Evolutionary conservation across 2,888 invertebrate species (phyloP).

Genomic region (Lasiommata megera): DNA sequence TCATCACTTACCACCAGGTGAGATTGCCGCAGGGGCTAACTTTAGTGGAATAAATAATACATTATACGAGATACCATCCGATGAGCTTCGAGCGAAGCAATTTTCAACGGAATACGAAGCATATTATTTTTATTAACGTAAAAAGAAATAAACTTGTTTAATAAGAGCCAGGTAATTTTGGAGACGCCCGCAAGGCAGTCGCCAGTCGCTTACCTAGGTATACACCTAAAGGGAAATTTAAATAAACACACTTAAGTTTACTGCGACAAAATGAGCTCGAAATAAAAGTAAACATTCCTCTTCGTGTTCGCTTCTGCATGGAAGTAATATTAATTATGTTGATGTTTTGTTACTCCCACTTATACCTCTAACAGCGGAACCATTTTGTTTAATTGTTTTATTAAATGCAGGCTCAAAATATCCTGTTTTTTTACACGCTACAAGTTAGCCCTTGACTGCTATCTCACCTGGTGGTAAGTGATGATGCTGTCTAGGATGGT

Average conservation of each 20-base stretch:
- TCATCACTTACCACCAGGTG: too few species aligned
- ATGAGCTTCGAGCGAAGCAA: conserved; percentile 2
- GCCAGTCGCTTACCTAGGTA: conserved; percentile 41
- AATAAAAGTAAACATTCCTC: conserved; percentile 32
- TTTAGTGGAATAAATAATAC: too few species aligned
- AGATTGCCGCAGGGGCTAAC: too few species aligned
- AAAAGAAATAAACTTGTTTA: conserved; percentile 36
- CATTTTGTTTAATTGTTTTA: background rate
- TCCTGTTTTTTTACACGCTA: too few species aligned
- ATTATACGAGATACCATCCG: too few species aligned
- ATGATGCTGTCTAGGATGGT: too few species aligned
- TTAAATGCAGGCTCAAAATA: too few species aligned
- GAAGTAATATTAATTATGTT: conserved; percentile 26
- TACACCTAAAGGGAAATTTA: conserved; percentile 44
- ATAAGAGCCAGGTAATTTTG: conserved; percentile 41
- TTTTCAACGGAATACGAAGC: background rate
- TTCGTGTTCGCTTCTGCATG: conserved; percentile 25
- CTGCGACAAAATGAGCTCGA: conserved; percentile 42
- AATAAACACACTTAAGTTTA: conserved; percentile 47
- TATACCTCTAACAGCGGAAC: background rate
- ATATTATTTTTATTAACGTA: conserved; percentile 17
- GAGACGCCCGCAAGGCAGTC: conserved; percentile 39
- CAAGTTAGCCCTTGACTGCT: too few species aligned
- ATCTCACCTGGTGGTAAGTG: too few species aligned
- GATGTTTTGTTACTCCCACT: conserved; percentile 7